phyloP scores from a whole-genome alignment of 2,113 vertebrate species.

The Collichthys lucidus region DNA sequence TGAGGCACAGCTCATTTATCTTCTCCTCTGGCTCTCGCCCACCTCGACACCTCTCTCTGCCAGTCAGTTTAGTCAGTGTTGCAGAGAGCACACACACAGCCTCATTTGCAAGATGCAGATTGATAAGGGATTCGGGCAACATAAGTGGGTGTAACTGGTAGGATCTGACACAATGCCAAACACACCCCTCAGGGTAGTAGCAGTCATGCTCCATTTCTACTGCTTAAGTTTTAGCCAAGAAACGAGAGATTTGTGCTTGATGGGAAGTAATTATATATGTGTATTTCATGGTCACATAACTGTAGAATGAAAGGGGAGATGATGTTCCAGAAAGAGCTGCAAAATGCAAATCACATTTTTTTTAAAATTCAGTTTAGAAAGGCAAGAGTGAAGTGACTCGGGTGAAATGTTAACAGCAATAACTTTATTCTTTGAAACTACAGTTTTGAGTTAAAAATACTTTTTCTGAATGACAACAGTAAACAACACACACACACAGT shows the following conservation, averaged over 20 bases:
- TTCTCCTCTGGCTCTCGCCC: conserved; percentile 48
- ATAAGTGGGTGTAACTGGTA: conserved; percentile 57
- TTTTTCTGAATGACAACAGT: background rate
- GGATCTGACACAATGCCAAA: conserved; percentile 37
- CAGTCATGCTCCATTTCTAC: conserved; percentile 44
- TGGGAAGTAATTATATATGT: conserved; percentile 12
- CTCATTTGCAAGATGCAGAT: conserved; percentile 45
- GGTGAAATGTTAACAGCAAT: background rate
- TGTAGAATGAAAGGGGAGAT: background rate
- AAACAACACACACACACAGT: conserved; percentile 14
- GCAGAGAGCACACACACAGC: conserved; percentile 32
- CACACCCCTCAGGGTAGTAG: conserved; percentile 11
- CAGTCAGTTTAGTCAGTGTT: conserved; percentile 40
- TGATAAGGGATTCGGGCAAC: conserved; percentile 39
- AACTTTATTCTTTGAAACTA: conserved; percentile 66
- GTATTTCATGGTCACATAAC: background rate
- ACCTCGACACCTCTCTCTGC: conserved; percentile 37
- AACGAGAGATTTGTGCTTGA: conserved; percentile 6
- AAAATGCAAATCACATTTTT: background rate
- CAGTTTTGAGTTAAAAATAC: conserved; percentile 59
- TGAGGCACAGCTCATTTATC: conserved; percentile 60
- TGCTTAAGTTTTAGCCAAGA: conserved; percentile 8
- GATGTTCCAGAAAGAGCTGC: background rate
- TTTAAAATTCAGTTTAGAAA: background rate
- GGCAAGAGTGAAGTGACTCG: conserved; percentile 6